A percentile compares a stretch with the other conserved stretches of the same genome.
These are phyloP conservation scores for Eurois occulta DNA, from an alignment of 2,888 invertebrate species.

Conservation along the genomic window DNA sequence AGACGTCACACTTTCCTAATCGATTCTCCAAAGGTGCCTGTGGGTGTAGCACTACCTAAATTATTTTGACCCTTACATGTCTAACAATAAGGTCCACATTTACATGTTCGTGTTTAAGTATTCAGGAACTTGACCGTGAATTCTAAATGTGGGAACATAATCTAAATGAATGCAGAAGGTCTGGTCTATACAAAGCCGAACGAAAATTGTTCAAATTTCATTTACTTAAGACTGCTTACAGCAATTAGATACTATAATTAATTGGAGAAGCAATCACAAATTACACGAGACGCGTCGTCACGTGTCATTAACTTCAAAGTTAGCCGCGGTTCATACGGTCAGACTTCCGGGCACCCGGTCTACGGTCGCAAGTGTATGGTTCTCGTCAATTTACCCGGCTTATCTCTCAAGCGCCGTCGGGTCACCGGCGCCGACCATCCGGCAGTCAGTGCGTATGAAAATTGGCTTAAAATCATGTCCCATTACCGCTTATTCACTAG, in stretches of 20 bases:
- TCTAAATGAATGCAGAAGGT: conserved; percentile 10
- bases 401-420: background rate
- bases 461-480: no score
- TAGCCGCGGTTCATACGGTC: background rate
- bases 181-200: background rate
- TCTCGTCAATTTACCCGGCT: background rate
- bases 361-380: background rate
- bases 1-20: conserved; percentile 44
- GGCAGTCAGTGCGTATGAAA: no score
- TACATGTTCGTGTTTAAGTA: background rate
- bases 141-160: conserved; percentile 8
- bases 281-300: background rate
- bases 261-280: background rate
- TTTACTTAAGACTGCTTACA: background rate
- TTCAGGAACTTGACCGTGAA: conserved; percentile 52
- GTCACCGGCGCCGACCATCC: background rate
- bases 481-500: background rate
- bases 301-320: background rate
- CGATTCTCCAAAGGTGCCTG: conserved; percentile 40
- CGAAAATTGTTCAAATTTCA: background rate
- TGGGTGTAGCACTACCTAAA: background rate
- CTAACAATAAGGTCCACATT: background rate
- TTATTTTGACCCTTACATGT: background rate
- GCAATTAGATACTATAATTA: background rate
- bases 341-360: background rate